Conservation (phyloP, 2,888 invertebrate genomes). For the Acanthoscelides obtectus region DNA sequence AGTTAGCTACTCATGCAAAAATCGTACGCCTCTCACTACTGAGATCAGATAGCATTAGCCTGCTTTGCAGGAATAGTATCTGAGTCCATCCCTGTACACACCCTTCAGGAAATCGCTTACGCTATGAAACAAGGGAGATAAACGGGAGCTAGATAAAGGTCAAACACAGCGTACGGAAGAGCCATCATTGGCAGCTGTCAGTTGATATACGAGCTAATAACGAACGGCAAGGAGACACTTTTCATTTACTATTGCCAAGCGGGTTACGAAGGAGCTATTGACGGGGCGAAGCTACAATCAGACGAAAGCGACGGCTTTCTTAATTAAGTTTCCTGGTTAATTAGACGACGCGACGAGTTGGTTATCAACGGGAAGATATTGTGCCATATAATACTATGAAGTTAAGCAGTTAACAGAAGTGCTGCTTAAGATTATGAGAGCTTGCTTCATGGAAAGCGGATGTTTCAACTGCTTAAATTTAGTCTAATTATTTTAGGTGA, state of each 20-base stretch:
- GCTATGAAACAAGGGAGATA: conserved; percentile 7
- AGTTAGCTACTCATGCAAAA: no score
- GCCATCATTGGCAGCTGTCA: conserved; percentile 51
- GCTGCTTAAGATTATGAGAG: no score
- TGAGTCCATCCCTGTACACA: not conserved
- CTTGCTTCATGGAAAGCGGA: no score
- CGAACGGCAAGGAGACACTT: conserved; percentile 43
- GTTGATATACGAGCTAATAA: conserved; percentile 51
- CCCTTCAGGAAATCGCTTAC: not conserved
- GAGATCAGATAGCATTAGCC: no score
- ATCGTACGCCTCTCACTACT: no score
- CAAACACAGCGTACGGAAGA: conserved; percentile 18
- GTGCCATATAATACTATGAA: not conserved
- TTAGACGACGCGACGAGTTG: conserved; percentile 16
- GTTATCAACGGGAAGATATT: not conserved
- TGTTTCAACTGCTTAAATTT: no score
- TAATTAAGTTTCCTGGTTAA: conserved; percentile 20
- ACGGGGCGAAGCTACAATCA: conserved; percentile 15
- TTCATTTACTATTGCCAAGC: conserved; percentile 31
- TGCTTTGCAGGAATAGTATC: not conserved
- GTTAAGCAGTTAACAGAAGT: no score
- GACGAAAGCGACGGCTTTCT: conserved; percentile 21
- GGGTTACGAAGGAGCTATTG: conserved; percentile 11
- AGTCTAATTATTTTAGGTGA: no score
- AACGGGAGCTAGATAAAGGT: conserved; percentile 29